Evolutionary conservation across 2,888 invertebrate genomes (phyloP), one percentile per base, ranked within the genome.

Genomic region (Ophion slaviceki): DNA sequence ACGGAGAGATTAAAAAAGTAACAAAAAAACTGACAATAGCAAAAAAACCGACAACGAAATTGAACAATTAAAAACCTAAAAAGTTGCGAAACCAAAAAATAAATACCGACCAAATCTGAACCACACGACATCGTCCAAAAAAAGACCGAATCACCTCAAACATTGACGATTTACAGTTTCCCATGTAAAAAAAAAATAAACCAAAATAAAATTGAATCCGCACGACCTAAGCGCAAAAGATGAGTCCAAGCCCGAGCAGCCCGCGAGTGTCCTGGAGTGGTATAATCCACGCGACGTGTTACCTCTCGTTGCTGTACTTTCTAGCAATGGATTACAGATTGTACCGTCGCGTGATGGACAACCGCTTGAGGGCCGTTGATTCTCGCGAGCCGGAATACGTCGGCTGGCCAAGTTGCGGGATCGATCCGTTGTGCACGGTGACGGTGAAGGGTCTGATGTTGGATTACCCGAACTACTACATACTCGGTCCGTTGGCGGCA

Each of bases 401-500:
- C 45, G 89, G 91, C 0, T 95, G 96, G 96, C 92, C 97, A n/a
- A 95, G 96, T 24, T 97, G 97, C 91, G 95, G 95, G 68, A 95
- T 97, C 47, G 96, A 97, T 90, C 97, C 97, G 0, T 92, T 97
- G 20, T 97, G 97, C 91, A 96, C 97, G 89, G 96, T 98, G 1
- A 98, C 98, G 0, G 97, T 97, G 0, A 98, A 98, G 94, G 96
- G 97, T 1, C 93, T 98, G 79, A 96, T 98, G 95, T 94, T 97
- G 72, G 98, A 98, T 92, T 97, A 97, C 87, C 95, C 97, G 5
- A 98, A 98, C 92, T 97, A 97, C 91, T 98, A 98, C 91, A 94
- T 98, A 28, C 96, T 98, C 90, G 96, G 96, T 1, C 98, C 98
- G 0, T 92, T 97, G 67, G 97, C 97, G n/a, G 96, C 96, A 5